Conservation (phyloP, 2,797 vertebrate genomes). For the Rhinogobio ventralis region DNA sequence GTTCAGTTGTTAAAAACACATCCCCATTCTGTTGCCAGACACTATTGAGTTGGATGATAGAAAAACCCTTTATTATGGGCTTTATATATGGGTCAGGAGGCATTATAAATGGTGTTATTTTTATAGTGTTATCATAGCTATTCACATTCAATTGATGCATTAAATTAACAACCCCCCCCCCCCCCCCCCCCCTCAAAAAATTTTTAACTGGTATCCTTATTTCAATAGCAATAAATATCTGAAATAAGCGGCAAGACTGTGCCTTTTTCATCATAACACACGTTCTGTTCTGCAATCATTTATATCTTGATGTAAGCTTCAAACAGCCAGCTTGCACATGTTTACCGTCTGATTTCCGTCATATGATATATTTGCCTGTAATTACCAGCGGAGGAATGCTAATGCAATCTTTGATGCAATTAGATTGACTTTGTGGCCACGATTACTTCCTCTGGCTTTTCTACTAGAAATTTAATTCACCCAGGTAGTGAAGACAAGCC, state of each 20-base stretch:
- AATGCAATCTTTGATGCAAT: conserved; percentile 68
- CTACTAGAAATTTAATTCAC: conserved; percentile 19
- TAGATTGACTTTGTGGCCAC: conserved; percentile 56
- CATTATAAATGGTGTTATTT: not conserved
- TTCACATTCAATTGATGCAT: not conserved
- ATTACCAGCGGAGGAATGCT: conserved; percentile 61
- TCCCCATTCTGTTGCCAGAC: not conserved
- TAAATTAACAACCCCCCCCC: too few species aligned
- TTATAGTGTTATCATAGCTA: not conserved
- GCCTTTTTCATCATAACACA: not conserved
- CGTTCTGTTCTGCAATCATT: conserved; percentile 36
- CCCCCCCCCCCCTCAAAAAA: too few species aligned
- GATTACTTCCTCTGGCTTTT: conserved; percentile 18
- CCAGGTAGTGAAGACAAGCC: conserved; percentile 11
- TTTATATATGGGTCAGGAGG: not conserved
- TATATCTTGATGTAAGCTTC: conserved; percentile 51
- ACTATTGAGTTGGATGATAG: not conserved
- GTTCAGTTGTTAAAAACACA: not conserved
- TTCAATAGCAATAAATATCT: conserved; percentile 10
- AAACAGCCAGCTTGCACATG: conserved; percentile 22
- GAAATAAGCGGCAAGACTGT: not conserved
- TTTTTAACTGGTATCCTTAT: conserved; percentile 38
- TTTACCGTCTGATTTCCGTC: conserved; percentile 57
- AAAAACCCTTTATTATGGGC: not conserved
- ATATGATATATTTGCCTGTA: conserved; percentile 62